These are phyloP conservation scores for Connochaetes taurinus DNA, from an alignment of 2,113 vertebrate genomes.

Conservation along the genomic window DNA sequence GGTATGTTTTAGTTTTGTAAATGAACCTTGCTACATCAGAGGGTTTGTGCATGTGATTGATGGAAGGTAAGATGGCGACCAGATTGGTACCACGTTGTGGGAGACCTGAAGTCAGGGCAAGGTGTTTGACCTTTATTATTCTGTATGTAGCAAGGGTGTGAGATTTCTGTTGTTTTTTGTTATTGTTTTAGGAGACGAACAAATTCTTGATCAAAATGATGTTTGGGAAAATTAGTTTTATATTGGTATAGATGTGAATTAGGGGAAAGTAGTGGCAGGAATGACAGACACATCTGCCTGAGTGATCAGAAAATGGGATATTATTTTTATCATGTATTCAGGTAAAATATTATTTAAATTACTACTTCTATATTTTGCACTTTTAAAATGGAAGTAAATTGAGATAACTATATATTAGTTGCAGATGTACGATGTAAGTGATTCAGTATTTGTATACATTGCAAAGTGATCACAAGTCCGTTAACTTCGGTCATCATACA, in stretches of 20 bases:
- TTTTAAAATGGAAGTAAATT: background rate
- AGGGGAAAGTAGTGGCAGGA: background rate
- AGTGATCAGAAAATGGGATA: background rate
- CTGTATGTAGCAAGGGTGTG: background rate
- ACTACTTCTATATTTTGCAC: background rate
- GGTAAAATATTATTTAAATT: background rate
- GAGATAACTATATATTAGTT: background rate
- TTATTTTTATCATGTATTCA: background rate
- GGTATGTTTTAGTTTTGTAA: background rate
- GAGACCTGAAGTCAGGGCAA: slow-evolving; percentile 22
- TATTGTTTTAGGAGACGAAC: background rate
- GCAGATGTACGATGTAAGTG: background rate
- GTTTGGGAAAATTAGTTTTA: slow-evolving; percentile 16
- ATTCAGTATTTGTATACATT: background rate
- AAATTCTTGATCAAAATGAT: background rate
- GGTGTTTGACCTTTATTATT: background rate
- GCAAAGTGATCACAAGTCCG: background rate
- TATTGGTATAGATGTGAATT: background rate
- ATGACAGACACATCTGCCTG: background rate
- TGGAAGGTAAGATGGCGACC: background rate
- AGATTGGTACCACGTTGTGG: background rate
- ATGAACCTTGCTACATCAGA: background rate
- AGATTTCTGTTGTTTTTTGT: background rate
- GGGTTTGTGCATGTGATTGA: background rate
- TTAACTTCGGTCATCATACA: background rate